Percentiles rank a stretch among this genome's conserved stretches.
Conservation (phyloP, 2,797 vertebrate genomes). For the Channallabes apus region DNA sequence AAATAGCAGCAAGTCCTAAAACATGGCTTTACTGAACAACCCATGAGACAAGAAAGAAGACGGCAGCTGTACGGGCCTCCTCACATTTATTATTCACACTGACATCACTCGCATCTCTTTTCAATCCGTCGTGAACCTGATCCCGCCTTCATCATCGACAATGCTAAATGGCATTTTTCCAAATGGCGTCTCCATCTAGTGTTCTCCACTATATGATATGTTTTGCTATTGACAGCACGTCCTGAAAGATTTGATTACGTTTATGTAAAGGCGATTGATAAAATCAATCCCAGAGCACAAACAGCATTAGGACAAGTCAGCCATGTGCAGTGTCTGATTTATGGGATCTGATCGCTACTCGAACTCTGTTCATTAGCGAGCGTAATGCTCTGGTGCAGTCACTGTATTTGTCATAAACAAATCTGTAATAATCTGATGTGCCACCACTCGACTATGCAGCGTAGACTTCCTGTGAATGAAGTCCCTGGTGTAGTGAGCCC, state of each 20-base stretch:
- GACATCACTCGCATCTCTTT: not conserved
- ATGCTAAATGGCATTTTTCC: not conserved
- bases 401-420: slow-evolving; percentile 16
- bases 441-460: slow-evolving; percentile 14
- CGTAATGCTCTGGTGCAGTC: slow-evolving; percentile 21
- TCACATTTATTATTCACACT: not conserved
- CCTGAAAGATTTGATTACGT: slow-evolving; percentile 12
- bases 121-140: not conserved
- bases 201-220: not conserved
- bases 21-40: not conserved
- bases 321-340: slow-evolving; percentile 24
- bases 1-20: not conserved
- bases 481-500: slow-evolving; percentile 61
- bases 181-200: not conserved
- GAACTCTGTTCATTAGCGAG: slow-evolving; percentile 22
- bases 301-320: slow-evolving; percentile 22
- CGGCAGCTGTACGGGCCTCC: not conserved
- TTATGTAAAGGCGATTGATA: slow-evolving; percentile 13
- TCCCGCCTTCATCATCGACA: not conserved
- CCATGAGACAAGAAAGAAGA: not conserved
- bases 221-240: slow-evolving; percentile 18
- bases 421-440: slow-evolving; percentile 25
- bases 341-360: slow-evolving; percentile 25
- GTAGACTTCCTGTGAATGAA: slow-evolving; percentile 52
- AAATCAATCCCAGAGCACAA: slow-evolving; percentile 25